phyloP scores from a whole-genome alignment of 2,888 invertebrate species.

The Philereme vetulata region DNA sequence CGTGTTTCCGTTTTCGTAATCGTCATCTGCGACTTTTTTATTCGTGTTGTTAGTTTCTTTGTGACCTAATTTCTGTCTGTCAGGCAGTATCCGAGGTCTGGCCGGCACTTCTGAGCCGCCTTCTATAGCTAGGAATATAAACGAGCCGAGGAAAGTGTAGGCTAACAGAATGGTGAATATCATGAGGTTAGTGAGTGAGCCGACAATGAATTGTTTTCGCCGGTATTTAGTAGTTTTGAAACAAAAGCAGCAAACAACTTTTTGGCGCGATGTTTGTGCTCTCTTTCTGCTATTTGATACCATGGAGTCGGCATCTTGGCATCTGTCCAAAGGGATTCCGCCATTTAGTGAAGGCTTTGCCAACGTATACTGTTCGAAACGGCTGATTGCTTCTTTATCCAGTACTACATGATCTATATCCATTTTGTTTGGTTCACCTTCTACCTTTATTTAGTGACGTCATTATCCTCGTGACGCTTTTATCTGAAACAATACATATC shows the following conservation, averaged over 20 bases:
- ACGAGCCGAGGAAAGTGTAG: constrained; percentile 90
- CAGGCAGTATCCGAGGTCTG: constrained; percentile 76
- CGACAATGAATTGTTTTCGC: constrained; percentile 86
- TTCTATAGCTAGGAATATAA: constrained; percentile 94
- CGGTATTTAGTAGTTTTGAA: constrained; percentile 82
- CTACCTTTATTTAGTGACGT: constrained; percentile 57
- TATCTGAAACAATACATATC: constrained; percentile 74
- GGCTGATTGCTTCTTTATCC: constrained; percentile 80
- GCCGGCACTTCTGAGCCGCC: constrained; percentile 85
- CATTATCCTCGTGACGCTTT: constrained; percentile 55
- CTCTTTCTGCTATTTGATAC: constrained; percentile 78
- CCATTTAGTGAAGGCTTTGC: constrained; percentile 79
- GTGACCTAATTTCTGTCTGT: constrained; percentile 77
- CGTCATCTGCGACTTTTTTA: constrained; percentile 70
- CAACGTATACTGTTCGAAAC: constrained; percentile 79
- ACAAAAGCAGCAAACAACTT: constrained; percentile 82
- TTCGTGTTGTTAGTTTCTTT: constrained; percentile 73
- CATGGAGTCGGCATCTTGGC: constrained; percentile 81
- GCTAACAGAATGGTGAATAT: constrained; percentile 92
- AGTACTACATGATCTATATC: constrained; percentile 79
- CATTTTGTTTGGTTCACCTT: constrained; percentile 66
- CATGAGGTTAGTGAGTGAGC: constrained; percentile 91
- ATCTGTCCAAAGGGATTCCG: constrained; percentile 80
- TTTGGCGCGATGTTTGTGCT: constrained; percentile 76
- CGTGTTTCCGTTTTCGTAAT: constrained; percentile 68